Evolutionary conservation across 2,113 vertebrate species (phyloP), one percentile per base, ranked within the genome.

Genomic region (Xyrauchen texanus): DNA sequence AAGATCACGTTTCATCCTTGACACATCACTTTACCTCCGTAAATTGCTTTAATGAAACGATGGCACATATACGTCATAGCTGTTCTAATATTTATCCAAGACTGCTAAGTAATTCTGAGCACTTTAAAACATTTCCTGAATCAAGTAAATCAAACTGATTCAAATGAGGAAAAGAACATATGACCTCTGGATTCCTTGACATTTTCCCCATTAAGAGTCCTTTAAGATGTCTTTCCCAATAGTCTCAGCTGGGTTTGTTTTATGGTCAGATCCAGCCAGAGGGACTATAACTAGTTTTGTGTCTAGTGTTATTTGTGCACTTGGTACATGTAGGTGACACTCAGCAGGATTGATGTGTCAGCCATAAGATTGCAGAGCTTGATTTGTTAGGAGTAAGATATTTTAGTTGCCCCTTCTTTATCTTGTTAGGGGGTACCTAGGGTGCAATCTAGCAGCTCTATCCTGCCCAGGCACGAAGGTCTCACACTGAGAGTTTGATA

Each of bases 401-500:
- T 81, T 82, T 82, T 82, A 84, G 76, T 66, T 79, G 78, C 55
- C 70, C 65, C 76, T 55, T 77, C 81, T 80, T 86, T 83, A 86
- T 85, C 83, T 81, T 83, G 76, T 86, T 85, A 83, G 71, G 81
- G 44, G 66, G 53, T 55, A 63, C 82, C 80, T 45, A 79, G 63
- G 80, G 83, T 81, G 81, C 85, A 80, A 81, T 84, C 81, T 83
- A 73, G 70, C 61, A 55, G 67, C 62, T 61, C 70, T 68, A 65
- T 8, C 68, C 61, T 53, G 83, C 44, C 77, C 63, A 75, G 45
- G 71, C 66, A 80, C 76, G 70, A 7, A 70, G 44, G 68, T 72
- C 69, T 81, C 85, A 80, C 81, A 80, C 84, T 79, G 78, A 84
- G 84, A 81, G 76, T 74, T 78, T 80, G 81, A 85, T 84, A 81